Evolutionary conservation across 2,113 vertebrate species (phyloP).

Genomic region (Cacatua alba): DNA sequence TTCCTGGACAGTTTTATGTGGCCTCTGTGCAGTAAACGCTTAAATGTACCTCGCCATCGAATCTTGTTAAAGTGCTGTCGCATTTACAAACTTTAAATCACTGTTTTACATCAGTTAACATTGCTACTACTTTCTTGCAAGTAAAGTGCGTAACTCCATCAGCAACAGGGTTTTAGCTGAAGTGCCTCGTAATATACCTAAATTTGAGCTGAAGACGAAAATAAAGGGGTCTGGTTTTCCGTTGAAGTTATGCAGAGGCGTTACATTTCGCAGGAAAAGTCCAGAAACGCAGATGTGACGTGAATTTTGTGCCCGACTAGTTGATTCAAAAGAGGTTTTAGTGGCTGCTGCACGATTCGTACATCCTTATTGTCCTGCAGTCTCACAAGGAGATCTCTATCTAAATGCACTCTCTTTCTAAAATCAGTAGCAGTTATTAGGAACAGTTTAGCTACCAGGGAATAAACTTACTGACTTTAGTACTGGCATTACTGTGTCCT

Average conservation of each 20-base stretch:
- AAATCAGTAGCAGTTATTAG: neutral
- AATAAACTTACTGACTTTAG: neutral
- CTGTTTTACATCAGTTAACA: neutral
- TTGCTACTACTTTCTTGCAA: neutral
- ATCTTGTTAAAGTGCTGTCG: neutral
- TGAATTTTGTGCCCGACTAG: neutral
- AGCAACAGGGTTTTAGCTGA: neutral
- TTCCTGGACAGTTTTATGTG: neutral
- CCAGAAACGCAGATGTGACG: neutral
- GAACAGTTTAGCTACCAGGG: neutral
- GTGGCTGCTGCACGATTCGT: neutral
- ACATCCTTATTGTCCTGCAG: neutral
- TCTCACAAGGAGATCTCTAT: neutral
- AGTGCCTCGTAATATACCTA: neutral
- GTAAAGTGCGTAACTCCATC: neutral
- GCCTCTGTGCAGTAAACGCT: neutral
- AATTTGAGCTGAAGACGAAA: neutral
- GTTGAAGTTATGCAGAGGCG: rapidly evolving
- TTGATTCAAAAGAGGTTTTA: neutral
- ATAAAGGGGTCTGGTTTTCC: neutral
- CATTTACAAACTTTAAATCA: neutral
- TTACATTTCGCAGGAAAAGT: neutral
- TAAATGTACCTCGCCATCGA: neutral
- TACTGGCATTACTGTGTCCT: neutral
- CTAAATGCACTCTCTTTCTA: neutral